These are phyloP conservation scores for Athripsodes cinereus DNA, from an alignment of 2,888 invertebrate species.

Conservation along the genomic window DNA sequence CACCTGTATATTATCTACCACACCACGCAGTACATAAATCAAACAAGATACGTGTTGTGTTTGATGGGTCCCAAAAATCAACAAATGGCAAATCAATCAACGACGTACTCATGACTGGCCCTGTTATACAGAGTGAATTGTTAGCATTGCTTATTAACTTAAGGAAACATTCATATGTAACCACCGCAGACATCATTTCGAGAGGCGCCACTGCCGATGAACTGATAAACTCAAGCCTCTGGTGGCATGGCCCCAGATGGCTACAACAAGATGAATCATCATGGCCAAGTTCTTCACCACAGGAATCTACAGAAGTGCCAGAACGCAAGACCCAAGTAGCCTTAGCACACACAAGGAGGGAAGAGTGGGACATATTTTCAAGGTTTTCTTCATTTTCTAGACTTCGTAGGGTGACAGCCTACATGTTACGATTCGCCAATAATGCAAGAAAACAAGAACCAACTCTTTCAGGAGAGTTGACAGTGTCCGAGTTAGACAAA, in stretches of 20 bases:
- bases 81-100: no score
- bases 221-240: no score
- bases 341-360: neutral
- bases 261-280: no score
- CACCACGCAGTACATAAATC: neutral
- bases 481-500: neutral
- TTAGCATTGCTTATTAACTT: no score
- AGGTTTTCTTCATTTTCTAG: neutral
- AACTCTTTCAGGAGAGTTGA: neutral
- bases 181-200: no score
- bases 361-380: neutral
- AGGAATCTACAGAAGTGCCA: neutral
- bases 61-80: neutral
- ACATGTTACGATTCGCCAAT: neutral
- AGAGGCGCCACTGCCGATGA: no score
- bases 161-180: no score
- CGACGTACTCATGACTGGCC: no score
- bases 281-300: neutral
- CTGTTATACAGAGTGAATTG: no score
- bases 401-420: neutral
- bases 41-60: neutral
- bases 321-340: neutral
- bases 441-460: neutral
- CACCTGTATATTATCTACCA: neutral
- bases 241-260: no score